phyloP scores from a whole-genome alignment of 2,797 vertebrate genomes.

The Smutsia gigantea region DNA sequence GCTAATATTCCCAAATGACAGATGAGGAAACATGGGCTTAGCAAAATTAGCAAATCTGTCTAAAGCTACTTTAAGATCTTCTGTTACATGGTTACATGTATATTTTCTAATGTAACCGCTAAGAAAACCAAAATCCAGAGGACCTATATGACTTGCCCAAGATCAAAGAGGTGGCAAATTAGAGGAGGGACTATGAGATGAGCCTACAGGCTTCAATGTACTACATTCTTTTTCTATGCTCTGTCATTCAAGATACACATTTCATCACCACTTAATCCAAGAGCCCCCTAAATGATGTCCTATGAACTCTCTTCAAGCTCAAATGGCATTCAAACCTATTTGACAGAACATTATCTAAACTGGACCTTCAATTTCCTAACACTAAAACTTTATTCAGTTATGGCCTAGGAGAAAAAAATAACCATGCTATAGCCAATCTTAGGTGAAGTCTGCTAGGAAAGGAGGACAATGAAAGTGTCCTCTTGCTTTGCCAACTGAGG shows the following conservation, averaged over 20 bases:
- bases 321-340: slow-evolving; percentile 26
- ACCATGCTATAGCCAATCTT: neutral
- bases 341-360: slow-evolving; percentile 40
- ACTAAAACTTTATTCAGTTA: slow-evolving; percentile 26
- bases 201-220: neutral
- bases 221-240: neutral
- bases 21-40: neutral
- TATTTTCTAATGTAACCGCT: slow-evolving; percentile 29
- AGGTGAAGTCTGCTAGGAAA: neutral
- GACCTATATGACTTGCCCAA: neutral
- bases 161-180: neutral
- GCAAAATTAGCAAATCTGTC: slow-evolving; percentile 17
- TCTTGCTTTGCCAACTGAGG: neutral
- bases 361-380: slow-evolving; percentile 8
- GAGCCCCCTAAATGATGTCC: neutral
- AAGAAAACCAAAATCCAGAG: slow-evolving; percentile 2
- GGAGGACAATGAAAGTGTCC: neutral
- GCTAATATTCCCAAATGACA: neutral
- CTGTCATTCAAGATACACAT: neutral
- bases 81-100: neutral
- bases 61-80: slow-evolving; percentile 33
- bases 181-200: neutral
- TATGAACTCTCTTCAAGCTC: slow-evolving; percentile 4
- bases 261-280: slow-evolving; percentile 19
- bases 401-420: neutral